Evolutionary conservation across 2,113 vertebrate genomes (phyloP), one percentile per base, ranked within the genome.

Genomic region (Laticauda colubrina): DNA sequence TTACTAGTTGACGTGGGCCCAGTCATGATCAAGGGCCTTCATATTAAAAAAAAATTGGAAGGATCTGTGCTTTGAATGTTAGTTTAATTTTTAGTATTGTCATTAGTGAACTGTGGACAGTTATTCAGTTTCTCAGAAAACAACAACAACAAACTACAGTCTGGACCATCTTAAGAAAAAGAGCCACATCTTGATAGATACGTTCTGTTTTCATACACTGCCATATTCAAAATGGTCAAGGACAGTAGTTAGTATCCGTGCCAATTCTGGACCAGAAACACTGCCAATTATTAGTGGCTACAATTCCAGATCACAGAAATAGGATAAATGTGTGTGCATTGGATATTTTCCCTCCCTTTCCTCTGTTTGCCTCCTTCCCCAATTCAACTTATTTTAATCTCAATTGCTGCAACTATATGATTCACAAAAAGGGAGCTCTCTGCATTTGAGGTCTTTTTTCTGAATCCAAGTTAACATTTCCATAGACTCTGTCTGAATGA

Each of bases 401-500:
- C 48, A 91, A 92, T 57, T 92, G 89, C 69, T 91, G 85, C 57
- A 93, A 89, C 64, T 56, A 95, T 95, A 56, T 15, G 53, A 24
- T 21, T 56, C 23, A 88, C n/a, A 26, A 48, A 59, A 48, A 59
- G 69, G 24, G 75, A 26, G 1, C 85, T 94, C 29, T 86, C 39
- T 51, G 59, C 95, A 8, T 81, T 85, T 91, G 81, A 57, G 59
- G 26, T 61, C 95, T 95, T 9, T 26, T 92, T 95, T 94, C 95
- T 54, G 43, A 39, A 45, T 89, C 88, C 90, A n/a, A 20, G 90
- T 94, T 90, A 93, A 53, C 94, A 89, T 96, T 69, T 93, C 94
- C 91, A 61, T 89, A 94, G 95, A 95, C 53, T 48, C 51, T 91
- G 57, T 61, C 34, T 94, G 43, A 48, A 23, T 85, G 21, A 0